Percentiles rank a stretch among this genome's conserved stretches.
These are phyloP conservation scores for Toxonevra muliebris DNA, from an alignment of 2,888 invertebrate species.

Conservation along the genomic window DNA sequence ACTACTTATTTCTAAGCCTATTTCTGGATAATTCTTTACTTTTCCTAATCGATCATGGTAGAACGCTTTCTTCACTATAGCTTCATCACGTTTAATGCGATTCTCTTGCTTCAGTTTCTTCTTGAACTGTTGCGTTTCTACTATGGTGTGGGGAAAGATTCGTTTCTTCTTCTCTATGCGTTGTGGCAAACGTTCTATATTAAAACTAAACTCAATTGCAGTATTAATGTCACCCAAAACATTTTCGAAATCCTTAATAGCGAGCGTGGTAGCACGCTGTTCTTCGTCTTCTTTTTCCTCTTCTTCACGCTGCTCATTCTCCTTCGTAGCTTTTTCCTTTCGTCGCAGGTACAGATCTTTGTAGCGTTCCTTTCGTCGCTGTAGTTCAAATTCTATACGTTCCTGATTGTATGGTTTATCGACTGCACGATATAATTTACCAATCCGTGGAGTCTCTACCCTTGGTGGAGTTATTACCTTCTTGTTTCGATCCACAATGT, in stretches of 20 bases:
- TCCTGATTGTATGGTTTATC: slow-evolving; percentile 51
- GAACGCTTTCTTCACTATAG: slow-evolving; percentile 50
- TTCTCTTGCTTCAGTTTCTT: slow-evolving; percentile 51
- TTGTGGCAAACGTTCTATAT: slow-evolving; percentile 45
- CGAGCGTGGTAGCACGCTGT: slow-evolving; percentile 44
- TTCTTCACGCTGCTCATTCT: slow-evolving; percentile 23
- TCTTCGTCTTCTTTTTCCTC: slow-evolving; percentile 37
- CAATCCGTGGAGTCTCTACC: slow-evolving; percentile 32
- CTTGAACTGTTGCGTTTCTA: slow-evolving; percentile 52
- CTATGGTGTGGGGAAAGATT: slow-evolving; percentile 56
- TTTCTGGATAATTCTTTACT: slow-evolving; percentile 47
- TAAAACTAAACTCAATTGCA: slow-evolving; percentile 48
- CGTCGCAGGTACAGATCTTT: slow-evolving; percentile 52
- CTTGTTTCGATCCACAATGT: slow-evolving; percentile 31
- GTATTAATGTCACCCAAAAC: slow-evolving; percentile 49
- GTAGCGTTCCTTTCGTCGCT: slow-evolving; percentile 50
- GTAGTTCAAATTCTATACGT: slow-evolving; percentile 46
- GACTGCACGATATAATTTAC: slow-evolving; percentile 49
- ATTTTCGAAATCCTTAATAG: slow-evolving; percentile 44
- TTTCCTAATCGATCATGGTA: slow-evolving; percentile 47
- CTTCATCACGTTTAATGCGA: slow-evolving; percentile 51
- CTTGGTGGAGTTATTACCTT: background rate
- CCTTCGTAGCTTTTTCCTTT: slow-evolving; percentile 35
- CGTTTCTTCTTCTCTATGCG: slow-evolving; percentile 43
- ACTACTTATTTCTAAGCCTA: slow-evolving; percentile 48